phyloP scores from a whole-genome alignment of 1,140 invertebrate species.

The Drosophila suzukii region DNA sequence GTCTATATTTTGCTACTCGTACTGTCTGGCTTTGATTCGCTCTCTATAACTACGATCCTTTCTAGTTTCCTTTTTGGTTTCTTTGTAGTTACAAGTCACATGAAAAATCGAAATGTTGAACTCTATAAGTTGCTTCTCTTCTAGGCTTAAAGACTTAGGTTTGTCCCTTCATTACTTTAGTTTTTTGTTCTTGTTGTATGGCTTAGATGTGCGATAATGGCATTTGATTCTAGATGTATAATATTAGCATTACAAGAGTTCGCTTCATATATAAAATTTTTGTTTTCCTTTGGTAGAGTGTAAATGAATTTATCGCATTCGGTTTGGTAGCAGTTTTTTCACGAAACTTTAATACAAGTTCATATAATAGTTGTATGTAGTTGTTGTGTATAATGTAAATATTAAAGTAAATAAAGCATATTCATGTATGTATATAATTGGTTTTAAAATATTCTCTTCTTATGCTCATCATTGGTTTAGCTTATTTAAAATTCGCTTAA shows the following conservation, averaged over 20 bases:
- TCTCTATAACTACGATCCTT: slow-evolving; percentile 70
- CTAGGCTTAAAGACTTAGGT: slow-evolving; percentile 32
- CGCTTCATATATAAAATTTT: slow-evolving; percentile 66
- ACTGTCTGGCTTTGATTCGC: slow-evolving; percentile 55
- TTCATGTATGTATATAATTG: slow-evolving; percentile 71
- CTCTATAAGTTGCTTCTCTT: slow-evolving; percentile 30
- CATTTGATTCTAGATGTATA: slow-evolving; percentile 53
- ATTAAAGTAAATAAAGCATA: slow-evolving; percentile 83
- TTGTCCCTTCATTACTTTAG: slow-evolving; percentile 10
- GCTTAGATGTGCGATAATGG: slow-evolving; percentile 55
- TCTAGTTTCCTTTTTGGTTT: slow-evolving; percentile 57
- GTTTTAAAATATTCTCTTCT: slow-evolving; percentile 64
- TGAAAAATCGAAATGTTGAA: slow-evolving; percentile 67
- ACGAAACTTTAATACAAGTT: slow-evolving; percentile 62
- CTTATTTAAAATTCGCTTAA: slow-evolving; percentile 77
- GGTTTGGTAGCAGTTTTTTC: slow-evolving; percentile 43
- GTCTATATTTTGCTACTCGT: slow-evolving; percentile 58
- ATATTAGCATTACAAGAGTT: slow-evolving; percentile 54
- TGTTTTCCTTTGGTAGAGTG: slow-evolving; percentile 61
- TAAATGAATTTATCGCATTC: slow-evolving; percentile 75
- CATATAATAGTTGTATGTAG: slow-evolving; percentile 60
- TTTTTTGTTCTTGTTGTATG: slow-evolving; percentile 23
- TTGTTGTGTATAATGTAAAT: slow-evolving; percentile 71
- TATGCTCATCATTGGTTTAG: slow-evolving; percentile 40
- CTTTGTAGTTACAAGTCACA: slow-evolving; percentile 63